A percentile compares a stretch with the other conserved stretches of the same genome.
Evolutionary conservation across 2,888 invertebrate genomes (phyloP).

Genomic region (Cephus spinipes): DNA sequence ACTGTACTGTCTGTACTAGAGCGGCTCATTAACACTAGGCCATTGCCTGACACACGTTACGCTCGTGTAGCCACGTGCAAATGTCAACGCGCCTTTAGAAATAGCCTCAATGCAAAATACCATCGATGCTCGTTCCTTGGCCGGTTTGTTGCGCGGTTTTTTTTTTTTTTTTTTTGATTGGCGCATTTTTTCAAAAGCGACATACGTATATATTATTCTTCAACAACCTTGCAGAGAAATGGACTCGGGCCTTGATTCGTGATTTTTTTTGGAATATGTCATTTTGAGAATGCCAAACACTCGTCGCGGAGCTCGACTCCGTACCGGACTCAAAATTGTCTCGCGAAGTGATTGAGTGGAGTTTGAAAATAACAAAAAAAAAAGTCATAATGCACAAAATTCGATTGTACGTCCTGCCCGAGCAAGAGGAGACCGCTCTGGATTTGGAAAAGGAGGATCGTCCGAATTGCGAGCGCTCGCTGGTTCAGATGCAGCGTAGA

Average conservation of each 20-base stretch:
- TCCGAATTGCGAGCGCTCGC: slow-evolving; percentile 9
- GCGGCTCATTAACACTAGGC: not conserved
- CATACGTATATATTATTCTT: not conserved
- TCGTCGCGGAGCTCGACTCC: slow-evolving; percentile 33
- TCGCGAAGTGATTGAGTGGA: not conserved
- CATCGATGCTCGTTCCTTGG: not conserved
- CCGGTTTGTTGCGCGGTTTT: not conserved
- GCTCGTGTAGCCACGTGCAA: not conserved
- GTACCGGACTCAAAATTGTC: slow-evolving; percentile 15
- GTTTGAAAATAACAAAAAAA: not conserved
- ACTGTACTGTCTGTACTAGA: not conserved
- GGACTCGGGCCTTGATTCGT: not conserved
- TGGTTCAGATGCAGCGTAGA: slow-evolving; percentile 38
- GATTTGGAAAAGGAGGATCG: slow-evolving; percentile 39
- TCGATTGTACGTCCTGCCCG: slow-evolving; percentile 49
- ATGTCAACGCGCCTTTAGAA: not conserved
- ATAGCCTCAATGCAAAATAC: not conserved
- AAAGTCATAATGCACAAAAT: slow-evolving; percentile 43
- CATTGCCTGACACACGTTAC: not conserved
- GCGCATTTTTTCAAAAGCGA: not conserved
- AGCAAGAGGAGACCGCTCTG: slow-evolving; percentile 42
- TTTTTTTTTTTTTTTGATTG: too few relatives aligned
- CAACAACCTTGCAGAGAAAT: not conserved
- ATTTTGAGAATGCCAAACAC: slow-evolving; percentile 16
- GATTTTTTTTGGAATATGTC: not conserved